Evolutionary conservation across 1,140 invertebrate species (phyloP).

Genomic region (Trichoplusia ni): DNA sequence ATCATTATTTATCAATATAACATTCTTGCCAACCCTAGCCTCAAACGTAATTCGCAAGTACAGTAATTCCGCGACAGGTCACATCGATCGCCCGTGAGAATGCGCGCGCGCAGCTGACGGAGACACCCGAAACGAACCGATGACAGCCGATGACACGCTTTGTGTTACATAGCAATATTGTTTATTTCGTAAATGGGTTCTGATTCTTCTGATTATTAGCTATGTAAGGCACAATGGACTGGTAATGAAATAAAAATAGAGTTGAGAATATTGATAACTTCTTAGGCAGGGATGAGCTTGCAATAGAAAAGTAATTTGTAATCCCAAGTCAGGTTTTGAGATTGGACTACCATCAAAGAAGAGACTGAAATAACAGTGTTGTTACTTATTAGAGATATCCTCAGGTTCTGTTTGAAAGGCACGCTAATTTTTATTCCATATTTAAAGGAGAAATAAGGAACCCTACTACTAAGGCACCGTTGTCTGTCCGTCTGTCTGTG

Average conservation of each 20-base stretch:
- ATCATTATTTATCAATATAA: too few relatives aligned
- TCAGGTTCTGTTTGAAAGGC: too few relatives aligned
- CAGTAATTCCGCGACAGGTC: constrained; percentile 59
- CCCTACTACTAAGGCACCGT: too few relatives aligned
- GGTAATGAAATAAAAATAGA: constrained; percentile 11
- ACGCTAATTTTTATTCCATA: too few relatives aligned
- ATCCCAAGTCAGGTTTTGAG: too few relatives aligned
- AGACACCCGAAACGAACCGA: constrained; percentile 37
- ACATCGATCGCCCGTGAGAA: constrained; percentile 67
- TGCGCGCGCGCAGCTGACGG: constrained; percentile 51
- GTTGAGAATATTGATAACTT: not conserved
- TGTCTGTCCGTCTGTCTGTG: too few relatives aligned
- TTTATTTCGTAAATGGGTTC: constrained; percentile 27
- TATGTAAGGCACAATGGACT: not conserved
- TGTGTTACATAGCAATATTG: constrained; percentile 8
- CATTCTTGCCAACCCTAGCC: constrained; percentile 54
- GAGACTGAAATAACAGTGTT: too few relatives aligned
- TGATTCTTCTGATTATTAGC: not conserved
- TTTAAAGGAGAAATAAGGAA: too few relatives aligned
- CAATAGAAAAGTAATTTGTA: too few relatives aligned
- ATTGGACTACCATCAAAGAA: too few relatives aligned
- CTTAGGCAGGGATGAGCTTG: too few relatives aligned
- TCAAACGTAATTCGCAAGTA: constrained; percentile 35
- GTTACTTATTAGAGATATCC: too few relatives aligned
- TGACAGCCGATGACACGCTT: constrained; percentile 36